Evolutionary conservation across 2,113 vertebrate species (phyloP), one percentile per base, ranked within the genome.

Genomic region (Acrocephalus kingi): DNA sequence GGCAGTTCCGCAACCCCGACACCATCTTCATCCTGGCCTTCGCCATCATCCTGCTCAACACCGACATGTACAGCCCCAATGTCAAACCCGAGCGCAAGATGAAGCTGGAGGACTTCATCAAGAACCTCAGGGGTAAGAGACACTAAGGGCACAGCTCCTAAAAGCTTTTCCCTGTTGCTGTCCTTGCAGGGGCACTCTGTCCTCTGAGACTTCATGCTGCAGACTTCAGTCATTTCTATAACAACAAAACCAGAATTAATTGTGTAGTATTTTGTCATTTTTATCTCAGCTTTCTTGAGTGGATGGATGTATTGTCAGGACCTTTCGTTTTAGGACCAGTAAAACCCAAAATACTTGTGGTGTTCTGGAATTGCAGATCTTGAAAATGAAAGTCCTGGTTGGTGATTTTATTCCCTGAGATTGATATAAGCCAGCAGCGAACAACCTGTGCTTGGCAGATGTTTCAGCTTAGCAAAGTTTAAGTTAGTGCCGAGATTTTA

Each of bases 11-110:
- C 87, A 99, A 99, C 97, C 99, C 99, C 0, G 99, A 99, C 97
- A 99, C 99, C 94, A 99, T 99, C 98, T 99, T 99, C 98, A 99
- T 99, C 97, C 98, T 99, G 96, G 99, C 99, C 43, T 99, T 99
- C 24, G 99, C 99, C 91, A 99, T 99, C 98, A 99, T 99, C 97
- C 98, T 99, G 92, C 98, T 99, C 96, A 99, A 99, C 98, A 99
- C 99, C 1, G 99, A 99, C 97, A 99, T 99, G 99, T 99, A 99
- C 98, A 99, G 99, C 96, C 99, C 99, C 91, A 99, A 99, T 11
- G 99, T 99, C 94, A 99, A 99, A 93, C 99, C 99, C 0, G 99
- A 99, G 97, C 98, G 99, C 76, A 99, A 99, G 97, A 99, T 99
- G 99, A 99, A 99, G 97, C 97, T 99, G 23, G 99, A 99, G 94